Conservation (phyloP, 2,797 vertebrate species). For the Lepidocolaptes lacrymiger region DNA sequence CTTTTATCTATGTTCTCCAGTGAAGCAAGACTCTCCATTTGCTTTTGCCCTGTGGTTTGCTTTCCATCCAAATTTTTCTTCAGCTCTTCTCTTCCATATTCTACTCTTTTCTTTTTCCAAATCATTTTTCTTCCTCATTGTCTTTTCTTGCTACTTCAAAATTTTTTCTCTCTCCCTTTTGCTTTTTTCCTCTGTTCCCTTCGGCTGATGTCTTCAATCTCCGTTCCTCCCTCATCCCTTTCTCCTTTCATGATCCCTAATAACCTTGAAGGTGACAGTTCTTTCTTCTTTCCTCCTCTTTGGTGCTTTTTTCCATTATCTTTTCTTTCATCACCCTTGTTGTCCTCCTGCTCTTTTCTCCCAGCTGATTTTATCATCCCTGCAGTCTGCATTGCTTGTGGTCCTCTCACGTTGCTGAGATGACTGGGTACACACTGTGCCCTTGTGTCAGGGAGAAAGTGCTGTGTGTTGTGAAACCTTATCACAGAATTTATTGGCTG, state of each 20-base stretch:
- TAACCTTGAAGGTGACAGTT: neutral
- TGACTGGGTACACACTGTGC: neutral
- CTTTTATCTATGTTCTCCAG: neutral
- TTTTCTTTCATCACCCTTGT: neutral
- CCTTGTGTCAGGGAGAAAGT: neutral
- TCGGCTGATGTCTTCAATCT: neutral
- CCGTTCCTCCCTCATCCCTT: neutral
- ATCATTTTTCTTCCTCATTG: neutral
- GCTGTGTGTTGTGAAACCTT: neutral
- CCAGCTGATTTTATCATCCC: neutral
- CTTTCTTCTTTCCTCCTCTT: neutral
- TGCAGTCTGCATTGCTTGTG: neutral
- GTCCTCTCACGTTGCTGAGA: neutral
- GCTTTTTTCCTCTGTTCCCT: neutral
- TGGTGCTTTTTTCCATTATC: neutral
- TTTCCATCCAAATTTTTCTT: neutral
- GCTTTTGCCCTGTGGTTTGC: neutral
- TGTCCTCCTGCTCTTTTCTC: neutral
- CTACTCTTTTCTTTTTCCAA: neutral
- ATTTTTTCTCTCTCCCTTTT: neutral
- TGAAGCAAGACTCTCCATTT: neutral
- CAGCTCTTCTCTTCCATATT: neutral
- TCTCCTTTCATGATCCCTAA: neutral
- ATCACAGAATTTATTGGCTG: neutral
- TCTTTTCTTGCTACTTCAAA: neutral